These are phyloP conservation scores for Ptychochromis oligacanthus DNA, from an alignment of 2,113 vertebrate species.

Conservation along the genomic window DNA sequence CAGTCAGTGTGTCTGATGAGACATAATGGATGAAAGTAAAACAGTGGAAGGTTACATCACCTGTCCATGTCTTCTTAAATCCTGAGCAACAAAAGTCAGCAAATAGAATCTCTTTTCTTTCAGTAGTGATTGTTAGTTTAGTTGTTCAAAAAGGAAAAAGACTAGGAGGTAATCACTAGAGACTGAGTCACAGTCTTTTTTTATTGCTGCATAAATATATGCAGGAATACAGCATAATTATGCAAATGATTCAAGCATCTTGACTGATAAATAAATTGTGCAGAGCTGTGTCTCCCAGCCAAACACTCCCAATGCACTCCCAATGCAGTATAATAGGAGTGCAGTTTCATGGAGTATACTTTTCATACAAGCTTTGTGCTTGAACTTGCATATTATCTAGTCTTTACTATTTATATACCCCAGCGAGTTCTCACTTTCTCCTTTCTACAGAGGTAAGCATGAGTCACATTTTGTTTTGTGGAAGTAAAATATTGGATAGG, in stretches of 20 bases:
- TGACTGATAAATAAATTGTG: slow-evolving; percentile 18
- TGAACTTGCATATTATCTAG: slow-evolving; percentile 1
- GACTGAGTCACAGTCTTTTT: background rate
- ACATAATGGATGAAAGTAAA: slow-evolving; percentile 37
- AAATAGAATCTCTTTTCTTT: slow-evolving; percentile 3
- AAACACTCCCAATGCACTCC: background rate
- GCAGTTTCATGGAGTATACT: background rate
- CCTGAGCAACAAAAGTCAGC: background rate
- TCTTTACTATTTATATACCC: background rate
- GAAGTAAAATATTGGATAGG: background rate
- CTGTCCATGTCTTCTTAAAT: slow-evolving; percentile 20
- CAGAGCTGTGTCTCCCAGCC: background rate
- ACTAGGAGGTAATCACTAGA: slow-evolving; percentile 4
- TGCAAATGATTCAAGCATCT: slow-evolving; percentile 1
- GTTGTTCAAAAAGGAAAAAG: background rate
- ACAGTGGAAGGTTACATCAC: slow-evolving; percentile 31
- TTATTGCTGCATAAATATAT: slow-evolving; percentile 2
- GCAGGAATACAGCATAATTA: background rate
- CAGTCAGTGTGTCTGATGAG: slow-evolving; percentile 48
- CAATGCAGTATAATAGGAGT: background rate
- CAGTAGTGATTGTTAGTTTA: background rate
- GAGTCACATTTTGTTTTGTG: background rate
- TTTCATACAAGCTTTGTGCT: background rate
- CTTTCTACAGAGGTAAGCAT: background rate
- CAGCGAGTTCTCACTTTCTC: background rate